These are phyloP conservation scores for Alethe diademata DNA, from an alignment of 2,113 vertebrate genomes.

Conservation along the genomic window DNA sequence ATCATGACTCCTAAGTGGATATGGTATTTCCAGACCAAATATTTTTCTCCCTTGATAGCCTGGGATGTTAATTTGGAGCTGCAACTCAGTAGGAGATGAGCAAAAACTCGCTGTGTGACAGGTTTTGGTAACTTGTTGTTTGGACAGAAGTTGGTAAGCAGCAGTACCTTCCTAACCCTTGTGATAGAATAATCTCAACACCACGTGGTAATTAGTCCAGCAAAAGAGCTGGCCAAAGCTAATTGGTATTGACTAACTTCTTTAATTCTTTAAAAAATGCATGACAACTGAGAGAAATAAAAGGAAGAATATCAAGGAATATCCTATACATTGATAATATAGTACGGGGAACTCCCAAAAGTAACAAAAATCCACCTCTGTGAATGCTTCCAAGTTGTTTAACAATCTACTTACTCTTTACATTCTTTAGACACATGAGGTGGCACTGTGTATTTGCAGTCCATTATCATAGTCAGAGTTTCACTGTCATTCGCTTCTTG, in stretches of 20 bases:
- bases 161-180: not conserved
- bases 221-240: not conserved
- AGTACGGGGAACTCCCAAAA: not conserved
- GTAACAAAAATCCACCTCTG: not conserved
- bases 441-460: constrained; percentile 97
- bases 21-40: not conserved
- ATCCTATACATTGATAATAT: not conserved
- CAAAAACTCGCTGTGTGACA: not conserved
- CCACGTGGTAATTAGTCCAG: not conserved
- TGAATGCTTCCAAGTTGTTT: not conserved
- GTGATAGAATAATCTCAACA: not conserved
- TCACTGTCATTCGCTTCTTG: constrained; percentile 99
- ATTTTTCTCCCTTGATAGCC: not conserved
- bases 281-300: not conserved
- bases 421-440: constrained; percentile 90
- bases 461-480: constrained; percentile 99
- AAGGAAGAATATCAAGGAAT: not conserved
- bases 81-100: not conserved
- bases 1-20: not conserved
- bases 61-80: not conserved
- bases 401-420: constrained; percentile 86
- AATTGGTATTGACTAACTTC: not conserved
- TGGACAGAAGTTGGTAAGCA: not conserved
- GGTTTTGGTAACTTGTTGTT: not conserved
- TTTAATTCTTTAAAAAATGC: not conserved